Base-by-base conservation (phyloP, 2,797 vertebrate species). In the Helarctos malayanus region DNA sequence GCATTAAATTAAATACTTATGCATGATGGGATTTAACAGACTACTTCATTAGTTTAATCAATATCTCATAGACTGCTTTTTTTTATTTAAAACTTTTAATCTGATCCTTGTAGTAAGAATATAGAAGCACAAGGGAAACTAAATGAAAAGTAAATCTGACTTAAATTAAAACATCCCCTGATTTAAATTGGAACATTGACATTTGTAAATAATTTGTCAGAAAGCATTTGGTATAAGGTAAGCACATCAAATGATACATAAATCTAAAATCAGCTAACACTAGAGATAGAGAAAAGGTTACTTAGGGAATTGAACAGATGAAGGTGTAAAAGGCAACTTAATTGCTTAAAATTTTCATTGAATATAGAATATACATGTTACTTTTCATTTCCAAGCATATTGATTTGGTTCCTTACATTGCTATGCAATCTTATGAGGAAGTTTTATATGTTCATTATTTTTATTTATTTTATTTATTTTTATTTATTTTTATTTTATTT, bases 131-230 rank as follows among this genome's bases (percentile, higher is more conserved):
- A 89, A 94, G 2, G 16, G 15, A 41, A 95, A 91, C n/a, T 35
- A 54, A 96, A 61, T 85, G 41, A 91, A 93, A 97, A 94, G 25
- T 57, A 91, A 63, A 76, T 90, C 56, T 76, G 18, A 83, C 14
- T 61, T 87, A 65, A 92, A 85, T 87, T 91, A 91, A 95, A 91
- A 92, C 3, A 94, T 32, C 79, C 19, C 7, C 47, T 69, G 13
- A 54, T 87, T 27, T 89, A 94, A 97, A 94, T 71, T 59, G 73
- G 47, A 61, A 38, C 57, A 96, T 76, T 95, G 76, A 93, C 83
- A 93, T 95, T 97, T 96, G 68, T 76, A 95, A 97, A 96, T 97
- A 94, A 90, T 84, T 96, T 97, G 65, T 86, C 63, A 90, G 47
- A 59, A 75, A 93, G 91, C 7, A 97, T 96, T 96, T 89, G 29